Conservation (phyloP, 2,888 invertebrate genomes). For the Tinea pellionella region DNA sequence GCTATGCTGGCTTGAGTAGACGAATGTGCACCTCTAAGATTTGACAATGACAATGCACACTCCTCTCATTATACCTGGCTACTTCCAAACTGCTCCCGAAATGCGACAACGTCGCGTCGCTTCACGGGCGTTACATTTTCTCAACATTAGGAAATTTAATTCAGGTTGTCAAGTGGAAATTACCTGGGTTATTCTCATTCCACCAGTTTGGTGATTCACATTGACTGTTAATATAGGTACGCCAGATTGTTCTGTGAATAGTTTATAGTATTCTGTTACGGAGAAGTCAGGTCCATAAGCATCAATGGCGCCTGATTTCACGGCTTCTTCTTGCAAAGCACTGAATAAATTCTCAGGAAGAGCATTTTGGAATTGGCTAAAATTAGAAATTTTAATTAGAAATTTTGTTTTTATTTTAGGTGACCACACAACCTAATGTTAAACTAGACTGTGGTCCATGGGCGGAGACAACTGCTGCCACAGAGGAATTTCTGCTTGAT, state of each 20-base stretch:
- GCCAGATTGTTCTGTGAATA: constrained; percentile 70
- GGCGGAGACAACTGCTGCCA: no score
- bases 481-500: not conserved
- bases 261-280: constrained; percentile 45
- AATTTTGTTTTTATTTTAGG: not conserved
- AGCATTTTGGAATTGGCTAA: constrained; percentile 45
- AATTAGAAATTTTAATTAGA: not conserved
- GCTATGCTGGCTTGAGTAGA: no score
- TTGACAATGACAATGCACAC: no score
- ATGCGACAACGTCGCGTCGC: no score
- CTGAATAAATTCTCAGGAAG: constrained; percentile 61
- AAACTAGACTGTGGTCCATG: no score
- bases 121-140: no score
- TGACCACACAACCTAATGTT: not conserved
- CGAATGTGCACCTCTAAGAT: no score
- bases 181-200: constrained; percentile 56
- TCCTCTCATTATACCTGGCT: no score
- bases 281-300: constrained; percentile 45
- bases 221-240: constrained; percentile 70
- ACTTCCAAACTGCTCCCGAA: no score
- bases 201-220: constrained; percentile 49
- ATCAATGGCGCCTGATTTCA: constrained; percentile 28
- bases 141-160: no score
- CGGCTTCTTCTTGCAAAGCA: constrained; percentile 43
- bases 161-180: not conserved